Evolutionary conservation across 1,140 invertebrate genomes (phyloP).

Genomic region (Euschistus heros): DNA sequence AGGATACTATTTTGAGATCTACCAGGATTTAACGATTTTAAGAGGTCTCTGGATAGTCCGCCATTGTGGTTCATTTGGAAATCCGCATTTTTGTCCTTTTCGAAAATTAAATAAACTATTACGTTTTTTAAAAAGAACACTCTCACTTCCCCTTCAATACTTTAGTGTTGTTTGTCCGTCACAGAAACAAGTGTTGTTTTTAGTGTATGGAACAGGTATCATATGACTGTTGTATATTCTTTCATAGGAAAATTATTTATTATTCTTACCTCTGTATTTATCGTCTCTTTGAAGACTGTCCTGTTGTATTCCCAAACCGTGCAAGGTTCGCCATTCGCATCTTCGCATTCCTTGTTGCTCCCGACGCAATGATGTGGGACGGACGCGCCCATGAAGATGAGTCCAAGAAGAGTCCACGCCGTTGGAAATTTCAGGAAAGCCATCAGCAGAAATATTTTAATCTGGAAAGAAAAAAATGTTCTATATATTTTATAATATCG

Average conservation of each 20-base stretch:
- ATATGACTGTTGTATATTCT: neutral
- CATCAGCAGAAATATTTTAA: conserved; percentile 49
- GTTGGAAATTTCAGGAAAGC: conserved; percentile 53
- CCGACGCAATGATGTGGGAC: conserved; percentile 45
- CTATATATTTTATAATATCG: neutral
- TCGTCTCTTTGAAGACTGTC: conserved; percentile 54
- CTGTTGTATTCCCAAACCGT: conserved; percentile 48
- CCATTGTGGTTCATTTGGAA: no score
- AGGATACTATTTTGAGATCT: no score
- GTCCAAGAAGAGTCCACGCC: conserved; percentile 53
- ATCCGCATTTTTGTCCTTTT: no score
- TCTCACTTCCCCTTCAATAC: no score
- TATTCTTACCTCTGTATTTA: conserved; percentile 46
- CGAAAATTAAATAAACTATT: no score
- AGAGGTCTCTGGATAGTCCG: no score
- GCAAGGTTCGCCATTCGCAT: conserved; percentile 36
- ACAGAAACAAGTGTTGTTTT: neutral
- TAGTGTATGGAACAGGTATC: neutral
- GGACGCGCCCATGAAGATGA: conserved; percentile 52
- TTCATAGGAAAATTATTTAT: neutral
- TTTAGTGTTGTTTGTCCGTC: no score
- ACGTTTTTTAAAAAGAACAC: no score
- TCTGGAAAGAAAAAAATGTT: conserved; percentile 38
- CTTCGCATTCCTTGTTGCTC: conserved; percentile 17
- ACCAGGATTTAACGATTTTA: no score